These are phyloP conservation scores for Cinclus cinclus DNA, from an alignment of 2,113 vertebrate species.

Conservation along the genomic window DNA sequence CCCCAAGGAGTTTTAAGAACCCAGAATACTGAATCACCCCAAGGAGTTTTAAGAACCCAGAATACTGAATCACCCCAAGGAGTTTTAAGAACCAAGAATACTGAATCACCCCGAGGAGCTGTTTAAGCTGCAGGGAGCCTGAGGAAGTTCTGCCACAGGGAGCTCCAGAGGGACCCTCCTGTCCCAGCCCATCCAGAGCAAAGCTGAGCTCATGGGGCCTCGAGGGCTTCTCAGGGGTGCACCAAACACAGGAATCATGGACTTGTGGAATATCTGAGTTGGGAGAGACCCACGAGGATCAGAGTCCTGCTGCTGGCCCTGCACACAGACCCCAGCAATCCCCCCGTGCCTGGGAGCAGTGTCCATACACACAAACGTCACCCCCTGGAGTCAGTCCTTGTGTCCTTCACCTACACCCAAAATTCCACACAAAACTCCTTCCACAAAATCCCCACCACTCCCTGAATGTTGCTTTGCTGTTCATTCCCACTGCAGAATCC, in stretches of 20 bases:
- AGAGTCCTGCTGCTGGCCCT: background rate
- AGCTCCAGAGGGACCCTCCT: background rate
- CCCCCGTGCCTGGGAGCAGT: background rate
- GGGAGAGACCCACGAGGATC: background rate
- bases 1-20: accelerated
- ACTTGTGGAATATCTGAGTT: accelerated
- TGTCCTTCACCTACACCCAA: background rate
- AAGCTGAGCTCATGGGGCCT: background rate
- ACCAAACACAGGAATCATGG: background rate
- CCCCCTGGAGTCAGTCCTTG: background rate
- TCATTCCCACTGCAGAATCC: background rate
- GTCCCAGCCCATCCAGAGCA: background rate
- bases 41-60: background rate
- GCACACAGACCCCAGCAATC: background rate
- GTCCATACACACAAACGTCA: background rate
- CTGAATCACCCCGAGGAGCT: background rate
- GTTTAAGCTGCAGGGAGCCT: background rate
- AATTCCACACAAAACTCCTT: no score
- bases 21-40: accelerated
- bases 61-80: accelerated
- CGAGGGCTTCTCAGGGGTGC: background rate
- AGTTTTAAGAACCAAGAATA: accelerated
- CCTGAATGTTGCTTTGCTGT: background rate
- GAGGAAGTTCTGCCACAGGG: background rate
- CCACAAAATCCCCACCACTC: background rate